Conservation (phyloP, 2,888 invertebrate species). For the Oscheius sp. region DNA sequence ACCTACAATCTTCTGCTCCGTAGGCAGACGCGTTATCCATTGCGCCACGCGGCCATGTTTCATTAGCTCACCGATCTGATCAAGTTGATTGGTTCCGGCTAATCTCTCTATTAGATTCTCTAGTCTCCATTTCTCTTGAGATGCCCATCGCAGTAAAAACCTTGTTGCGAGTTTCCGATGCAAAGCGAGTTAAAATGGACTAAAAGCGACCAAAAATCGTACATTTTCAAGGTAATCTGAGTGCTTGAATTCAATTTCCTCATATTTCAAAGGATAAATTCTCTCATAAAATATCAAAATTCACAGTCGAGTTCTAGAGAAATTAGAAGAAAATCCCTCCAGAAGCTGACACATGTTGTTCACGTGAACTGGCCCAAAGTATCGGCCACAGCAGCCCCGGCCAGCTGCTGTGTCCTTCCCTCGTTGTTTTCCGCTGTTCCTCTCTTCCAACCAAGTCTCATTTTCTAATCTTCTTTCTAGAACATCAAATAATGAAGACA, state of each 20-base stretch:
- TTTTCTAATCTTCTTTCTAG: neutral
- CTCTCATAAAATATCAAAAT: neutral
- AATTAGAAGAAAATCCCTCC: neutral
- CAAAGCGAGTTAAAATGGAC: no score
- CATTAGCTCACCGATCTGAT: no score
- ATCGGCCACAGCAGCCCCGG: neutral
- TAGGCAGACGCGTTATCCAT: conserved; percentile 70
- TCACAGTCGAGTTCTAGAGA: neutral
- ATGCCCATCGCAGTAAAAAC: no score
- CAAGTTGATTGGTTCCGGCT: no score
- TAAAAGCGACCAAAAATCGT: no score
- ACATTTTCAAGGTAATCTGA: neutral
- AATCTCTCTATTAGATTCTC: no score
- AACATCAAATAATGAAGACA: neutral
- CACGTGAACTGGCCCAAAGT: conserved; percentile 9
- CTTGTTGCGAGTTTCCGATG: no score
- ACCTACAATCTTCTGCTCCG: conserved; percentile 71
- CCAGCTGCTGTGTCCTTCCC: neutral
- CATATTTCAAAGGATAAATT: no score
- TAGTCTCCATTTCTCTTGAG: no score
- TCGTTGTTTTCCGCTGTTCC: neutral
- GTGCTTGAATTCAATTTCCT: neutral
- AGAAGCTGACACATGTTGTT: neutral
- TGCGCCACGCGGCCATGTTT: conserved; percentile 56
- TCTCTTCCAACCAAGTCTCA: no score